Evolutionary conservation across 2,888 invertebrate species (phyloP), one percentile per base, ranked within the genome.

Genomic region (Anodontia alba): DNA sequence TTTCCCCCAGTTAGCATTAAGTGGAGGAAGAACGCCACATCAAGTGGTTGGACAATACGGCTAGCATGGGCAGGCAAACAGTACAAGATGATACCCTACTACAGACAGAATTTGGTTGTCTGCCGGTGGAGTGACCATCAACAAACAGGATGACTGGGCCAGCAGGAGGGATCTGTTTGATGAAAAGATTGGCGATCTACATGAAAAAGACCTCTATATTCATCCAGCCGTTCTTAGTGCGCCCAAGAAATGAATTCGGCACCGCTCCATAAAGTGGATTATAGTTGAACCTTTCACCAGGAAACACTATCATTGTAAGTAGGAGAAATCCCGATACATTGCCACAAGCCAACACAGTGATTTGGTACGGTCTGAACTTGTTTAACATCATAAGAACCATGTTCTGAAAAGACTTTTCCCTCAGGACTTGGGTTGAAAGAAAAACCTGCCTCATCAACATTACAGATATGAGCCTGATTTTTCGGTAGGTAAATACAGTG

Each of bases 271-370:
- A n/a, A 10, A 84, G 29, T 8, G 72, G 76, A 20, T 68, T 71
- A 43, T 84, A 69, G 0, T 72, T n/a, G 43, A 83, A 79, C n/a
- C 78, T 33, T 43, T 81, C 62, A 7, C 87, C 84, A 20, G 87
- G 83, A 49, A 38, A 84, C 20, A 76, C 46, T 2, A 77, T 77
- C 54, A 86, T 42, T 20, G 78, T 83, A 17, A 69, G 74, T 17
- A 81, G 15, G 66, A 71, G 79, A 26, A 81, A 29, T 5, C 84
- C 87, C 26, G 54, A 51, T 15, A 81, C 84, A 72, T 70, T 83
- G 23, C 83, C 70, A n/a, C 80, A 76, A 0, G 76, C 81, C 49
- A 87, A 49, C 0, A 83, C 80, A 15, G 87, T 87, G n/a, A 87
- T 78, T 72, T 87, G 84, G 62, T 54, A 71, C 84, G 81, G 38